Conservation (phyloP, 2,113 vertebrate species). For the Hippopotamus amphibius region DNA sequence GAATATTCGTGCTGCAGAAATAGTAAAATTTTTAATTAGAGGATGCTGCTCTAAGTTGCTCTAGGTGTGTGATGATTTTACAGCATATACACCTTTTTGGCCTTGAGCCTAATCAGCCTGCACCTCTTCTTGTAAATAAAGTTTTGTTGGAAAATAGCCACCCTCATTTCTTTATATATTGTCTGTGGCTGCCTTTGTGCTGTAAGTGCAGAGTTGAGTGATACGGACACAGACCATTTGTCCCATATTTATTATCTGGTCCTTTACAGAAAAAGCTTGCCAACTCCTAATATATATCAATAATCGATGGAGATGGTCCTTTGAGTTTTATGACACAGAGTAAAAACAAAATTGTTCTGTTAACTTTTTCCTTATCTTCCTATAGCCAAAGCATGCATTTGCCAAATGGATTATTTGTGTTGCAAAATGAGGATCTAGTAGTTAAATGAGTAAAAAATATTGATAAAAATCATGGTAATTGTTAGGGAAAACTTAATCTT, state of each 20-base stretch:
- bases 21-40: background rate
- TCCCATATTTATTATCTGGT: background rate
- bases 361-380: background rate
- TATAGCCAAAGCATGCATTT: background rate
- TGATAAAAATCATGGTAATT: conserved; percentile 2
- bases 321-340: background rate
- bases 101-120: background rate
- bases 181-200: background rate
- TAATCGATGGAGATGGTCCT: background rate
- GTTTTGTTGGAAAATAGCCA: background rate
- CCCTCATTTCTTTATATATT: background rate
- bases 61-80: background rate
- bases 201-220: background rate
- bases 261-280: background rate
- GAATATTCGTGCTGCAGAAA: background rate
- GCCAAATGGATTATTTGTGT: background rate
- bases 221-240: background rate
- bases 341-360: background rate
- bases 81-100: background rate
- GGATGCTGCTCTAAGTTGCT: background rate
- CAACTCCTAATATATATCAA: background rate
- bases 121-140: background rate
- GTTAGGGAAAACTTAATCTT: background rate
- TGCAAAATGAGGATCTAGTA: background rate
- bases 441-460: conserved; percentile 27